These are phyloP conservation scores for Paedocypris sp. DNA, from an alignment of 2,113 vertebrate species.

Conservation along the genomic window DNA sequence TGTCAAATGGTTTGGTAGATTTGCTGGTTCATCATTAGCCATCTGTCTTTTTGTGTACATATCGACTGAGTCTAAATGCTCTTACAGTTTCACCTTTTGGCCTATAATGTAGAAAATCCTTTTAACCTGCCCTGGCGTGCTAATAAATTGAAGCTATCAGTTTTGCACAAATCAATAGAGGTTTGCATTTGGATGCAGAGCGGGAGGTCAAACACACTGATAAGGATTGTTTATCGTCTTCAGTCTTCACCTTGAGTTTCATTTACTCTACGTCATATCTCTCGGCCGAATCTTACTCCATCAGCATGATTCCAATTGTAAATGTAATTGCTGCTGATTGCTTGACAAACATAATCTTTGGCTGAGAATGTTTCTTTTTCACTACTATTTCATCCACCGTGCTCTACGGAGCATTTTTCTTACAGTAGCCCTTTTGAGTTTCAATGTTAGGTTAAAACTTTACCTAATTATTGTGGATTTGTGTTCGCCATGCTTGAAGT, in stretches of 20 bases:
- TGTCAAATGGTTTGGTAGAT: too few species aligned
- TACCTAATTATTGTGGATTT: too few species aligned
- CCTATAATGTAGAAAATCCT: neutral
- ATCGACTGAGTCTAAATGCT: neutral
- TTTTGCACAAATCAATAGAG: constrained; percentile 13
- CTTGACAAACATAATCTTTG: too few species aligned
- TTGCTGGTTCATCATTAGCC: neutral
- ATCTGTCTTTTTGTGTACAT: neutral
- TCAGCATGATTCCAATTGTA: neutral
- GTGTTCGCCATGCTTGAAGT: too few species aligned
- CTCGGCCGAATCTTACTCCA: too few species aligned
- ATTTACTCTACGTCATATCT: too few species aligned
- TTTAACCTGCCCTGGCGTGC: neutral
- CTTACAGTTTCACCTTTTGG: neutral
- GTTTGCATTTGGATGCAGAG: constrained; percentile 26
- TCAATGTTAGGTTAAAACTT: too few species aligned
- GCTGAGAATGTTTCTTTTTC: too few species aligned
- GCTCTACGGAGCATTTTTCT: too few species aligned
- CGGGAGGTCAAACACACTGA: neutral
- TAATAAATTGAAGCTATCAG: constrained; percentile 8
- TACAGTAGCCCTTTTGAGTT: too few species aligned
- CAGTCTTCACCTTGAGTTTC: constrained; percentile 4
- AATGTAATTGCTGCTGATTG: neutral
- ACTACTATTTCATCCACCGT: too few species aligned
- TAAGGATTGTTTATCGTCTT: neutral